Evolutionary conservation across 2,113 vertebrate species (phyloP).

Genomic region (Calyptomena viridis): DNA sequence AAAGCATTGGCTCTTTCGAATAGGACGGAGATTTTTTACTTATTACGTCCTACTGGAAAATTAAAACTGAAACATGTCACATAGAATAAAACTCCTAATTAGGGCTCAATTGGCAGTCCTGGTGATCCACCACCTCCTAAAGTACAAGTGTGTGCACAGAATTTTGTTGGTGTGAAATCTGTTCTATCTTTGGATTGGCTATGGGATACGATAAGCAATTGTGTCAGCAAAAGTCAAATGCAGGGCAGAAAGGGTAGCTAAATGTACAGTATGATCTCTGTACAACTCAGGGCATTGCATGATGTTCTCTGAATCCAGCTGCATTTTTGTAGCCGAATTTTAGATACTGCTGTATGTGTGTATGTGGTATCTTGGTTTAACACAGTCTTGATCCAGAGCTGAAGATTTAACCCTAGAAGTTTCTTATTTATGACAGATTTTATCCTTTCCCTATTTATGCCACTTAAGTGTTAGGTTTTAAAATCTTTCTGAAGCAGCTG

Average conservation of each 20-base stretch:
- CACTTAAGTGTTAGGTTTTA: not conserved
- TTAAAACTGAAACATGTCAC: slow-evolving; percentile 9
- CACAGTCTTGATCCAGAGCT: not conserved
- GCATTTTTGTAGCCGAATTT: not conserved
- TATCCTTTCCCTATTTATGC: not conserved
- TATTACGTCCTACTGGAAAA: not conserved
- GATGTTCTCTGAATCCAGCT: not conserved
- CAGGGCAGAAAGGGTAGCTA: not conserved
- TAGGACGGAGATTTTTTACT: not conserved
- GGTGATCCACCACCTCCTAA: not conserved
- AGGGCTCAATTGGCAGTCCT: not conserved
- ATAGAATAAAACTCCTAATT: slow-evolving; percentile 19
- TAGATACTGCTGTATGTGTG: not conserved
- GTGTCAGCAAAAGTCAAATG: slow-evolving; percentile 13
- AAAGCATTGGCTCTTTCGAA: not conserved
- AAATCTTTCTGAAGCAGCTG: not conserved
- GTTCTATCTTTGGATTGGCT: not conserved
- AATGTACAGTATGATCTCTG: not conserved
- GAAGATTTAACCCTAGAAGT: not conserved
- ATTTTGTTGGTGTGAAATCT: not conserved
- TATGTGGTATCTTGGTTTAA: not conserved
- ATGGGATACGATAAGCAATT: not conserved
- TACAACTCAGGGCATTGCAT: not conserved
- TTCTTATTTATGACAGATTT: not conserved
- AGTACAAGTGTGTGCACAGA: not conserved